Percentiles rank a stretch among this genome's conserved stretches.
Evolutionary conservation across 2,888 invertebrate genomes (phyloP).

Genomic region (Synergus umbraculus): DNA sequence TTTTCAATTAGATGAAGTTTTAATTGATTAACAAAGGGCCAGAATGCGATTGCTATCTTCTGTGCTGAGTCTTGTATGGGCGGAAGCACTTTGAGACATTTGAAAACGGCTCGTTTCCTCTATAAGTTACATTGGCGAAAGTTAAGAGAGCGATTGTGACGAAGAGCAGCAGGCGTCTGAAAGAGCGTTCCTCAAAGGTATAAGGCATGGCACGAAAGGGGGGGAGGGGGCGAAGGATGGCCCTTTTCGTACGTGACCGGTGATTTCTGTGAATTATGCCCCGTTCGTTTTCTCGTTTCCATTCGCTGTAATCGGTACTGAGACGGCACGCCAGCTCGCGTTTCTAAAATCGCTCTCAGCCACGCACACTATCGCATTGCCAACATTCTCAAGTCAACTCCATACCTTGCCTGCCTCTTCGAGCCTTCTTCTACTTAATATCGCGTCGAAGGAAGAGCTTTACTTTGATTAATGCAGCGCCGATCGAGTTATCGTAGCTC

Average conservation of each 20-base stretch:
- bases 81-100: slow-evolving; percentile 34
- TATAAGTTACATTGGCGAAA: slow-evolving; percentile 25
- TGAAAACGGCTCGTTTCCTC: slow-evolving; percentile 27
- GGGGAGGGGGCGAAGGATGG: slow-evolving; percentile 31
- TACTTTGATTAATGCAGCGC: slow-evolving; percentile 48
- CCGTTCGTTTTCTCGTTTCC: slow-evolving; percentile 67
- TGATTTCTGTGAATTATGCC: slow-evolving; percentile 68
- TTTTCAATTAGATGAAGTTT: background rate
- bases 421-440: background rate
- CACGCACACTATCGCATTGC: slow-evolving; percentile 43
- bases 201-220: background rate
- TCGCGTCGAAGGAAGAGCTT: slow-evolving; percentile 39
- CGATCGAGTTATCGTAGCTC: too few species aligned
- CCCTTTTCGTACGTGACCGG: slow-evolving; percentile 62
- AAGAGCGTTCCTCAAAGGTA: background rate
- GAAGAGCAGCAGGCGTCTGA: slow-evolving; percentile 12
- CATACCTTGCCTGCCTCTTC: slow-evolving; percentile 22
- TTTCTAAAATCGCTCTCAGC: slow-evolving; percentile 64
- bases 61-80: slow-evolving; percentile 15
- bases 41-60: slow-evolving; percentile 21
- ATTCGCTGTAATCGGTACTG: slow-evolving; percentile 60
- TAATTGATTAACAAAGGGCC: slow-evolving; percentile 31
- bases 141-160: slow-evolving; percentile 35
- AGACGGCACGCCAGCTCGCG: slow-evolving; percentile 66
- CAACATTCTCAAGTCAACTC: slow-evolving; percentile 43